These are phyloP conservation scores for Tangara arthus DNA, from an alignment of 2,797 vertebrate species.

Conservation along the genomic window DNA sequence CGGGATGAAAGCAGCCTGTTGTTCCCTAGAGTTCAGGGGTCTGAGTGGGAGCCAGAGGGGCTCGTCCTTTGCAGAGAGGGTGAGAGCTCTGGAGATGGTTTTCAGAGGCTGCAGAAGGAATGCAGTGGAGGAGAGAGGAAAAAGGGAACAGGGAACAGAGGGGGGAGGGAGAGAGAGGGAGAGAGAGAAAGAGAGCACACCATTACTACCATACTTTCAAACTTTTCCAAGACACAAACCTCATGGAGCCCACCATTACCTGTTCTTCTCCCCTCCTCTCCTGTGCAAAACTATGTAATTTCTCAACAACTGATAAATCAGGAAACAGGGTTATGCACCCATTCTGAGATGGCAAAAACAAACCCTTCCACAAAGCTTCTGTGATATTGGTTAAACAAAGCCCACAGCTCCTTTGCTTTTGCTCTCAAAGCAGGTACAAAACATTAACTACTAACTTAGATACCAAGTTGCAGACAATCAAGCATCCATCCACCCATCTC, in stretches of 20 bases:
- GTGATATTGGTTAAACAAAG: neutral
- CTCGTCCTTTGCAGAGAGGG: slow-evolving; percentile 77
- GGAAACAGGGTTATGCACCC: neutral
- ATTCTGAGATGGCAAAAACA: neutral
- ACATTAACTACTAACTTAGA: neutral
- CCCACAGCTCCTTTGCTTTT: neutral
- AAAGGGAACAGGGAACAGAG: neutral
- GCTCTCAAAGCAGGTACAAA: neutral
- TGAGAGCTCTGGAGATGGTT: slow-evolving; percentile 64
- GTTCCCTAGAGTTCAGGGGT: slow-evolving; percentile 90
- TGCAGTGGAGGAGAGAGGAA: neutral
- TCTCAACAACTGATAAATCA: neutral
- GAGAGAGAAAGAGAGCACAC: neutral
- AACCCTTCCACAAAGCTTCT: neutral
- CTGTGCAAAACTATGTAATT: neutral
- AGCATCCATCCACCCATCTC: neutral
- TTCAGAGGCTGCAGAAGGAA: slow-evolving; percentile 76
- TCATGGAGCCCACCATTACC: neutral
- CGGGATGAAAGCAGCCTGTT: neutral
- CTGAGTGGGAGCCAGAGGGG: slow-evolving; percentile 90
- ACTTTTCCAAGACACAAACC: neutral
- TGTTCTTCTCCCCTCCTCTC: neutral
- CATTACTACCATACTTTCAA: neutral
- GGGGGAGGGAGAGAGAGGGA: neutral
- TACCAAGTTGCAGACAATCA: neutral